Percentiles rank a stretch among this genome's conserved stretches.
Evolutionary conservation across 2,113 vertebrate genomes (phyloP).

Genomic region (Dasyprocta punctata): DNA sequence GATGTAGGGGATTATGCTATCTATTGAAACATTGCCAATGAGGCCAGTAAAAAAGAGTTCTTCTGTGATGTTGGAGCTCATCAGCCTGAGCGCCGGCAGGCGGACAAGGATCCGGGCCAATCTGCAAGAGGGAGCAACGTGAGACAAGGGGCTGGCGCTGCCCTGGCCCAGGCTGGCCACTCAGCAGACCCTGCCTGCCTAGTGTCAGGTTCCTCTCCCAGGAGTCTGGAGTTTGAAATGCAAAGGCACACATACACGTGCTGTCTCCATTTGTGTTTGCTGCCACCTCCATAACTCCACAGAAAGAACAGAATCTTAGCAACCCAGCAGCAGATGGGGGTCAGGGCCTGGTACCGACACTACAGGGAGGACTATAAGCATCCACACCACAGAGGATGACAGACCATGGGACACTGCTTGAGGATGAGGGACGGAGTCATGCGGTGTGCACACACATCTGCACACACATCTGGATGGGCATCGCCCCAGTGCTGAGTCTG

Average conservation of each 20-base stretch:
- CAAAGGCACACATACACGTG: not conserved
- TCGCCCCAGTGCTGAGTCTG: not conserved
- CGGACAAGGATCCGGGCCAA: slow-evolving; percentile 96
- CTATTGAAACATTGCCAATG: slow-evolving; percentile 98
- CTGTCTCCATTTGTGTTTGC: not conserved
- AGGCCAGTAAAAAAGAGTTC: slow-evolving; percentile 99
- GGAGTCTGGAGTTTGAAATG: not conserved
- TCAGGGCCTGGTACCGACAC: not conserved
- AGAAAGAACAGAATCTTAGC: not conserved
- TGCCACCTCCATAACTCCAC: not conserved
- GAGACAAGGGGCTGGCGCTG: slow-evolving; percentile 8
- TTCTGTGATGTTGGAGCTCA: slow-evolving; percentile 98
- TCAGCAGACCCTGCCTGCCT: no score
- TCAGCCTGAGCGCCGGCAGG: slow-evolving; percentile 95
- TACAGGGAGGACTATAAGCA: not conserved
- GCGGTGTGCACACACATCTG: not conserved
- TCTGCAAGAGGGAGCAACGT: slow-evolving; percentile 85
- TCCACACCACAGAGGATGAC: not conserved
- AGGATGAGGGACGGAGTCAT: not conserved
- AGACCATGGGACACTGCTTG: not conserved
- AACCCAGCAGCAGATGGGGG: not conserved
- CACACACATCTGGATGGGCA: not conserved
- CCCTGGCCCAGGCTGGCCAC: not conserved
- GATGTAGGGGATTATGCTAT: slow-evolving; percentile 99
- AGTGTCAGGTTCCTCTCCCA: not conserved